Conservation (phyloP, 2,888 invertebrate species). For the Arrhopalites spinosus region DNA sequence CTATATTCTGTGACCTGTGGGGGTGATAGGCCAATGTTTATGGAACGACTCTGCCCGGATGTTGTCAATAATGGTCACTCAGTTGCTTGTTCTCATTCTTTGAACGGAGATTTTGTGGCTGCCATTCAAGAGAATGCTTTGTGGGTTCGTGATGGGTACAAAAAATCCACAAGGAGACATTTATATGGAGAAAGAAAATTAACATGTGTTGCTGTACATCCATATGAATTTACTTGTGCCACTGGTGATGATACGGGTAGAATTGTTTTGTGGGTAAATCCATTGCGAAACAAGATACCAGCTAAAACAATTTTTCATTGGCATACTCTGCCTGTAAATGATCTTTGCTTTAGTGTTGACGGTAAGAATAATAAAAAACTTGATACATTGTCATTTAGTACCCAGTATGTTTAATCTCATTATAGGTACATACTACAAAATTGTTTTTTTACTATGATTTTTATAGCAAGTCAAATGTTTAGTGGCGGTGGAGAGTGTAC, state of each 20-base stretch:
- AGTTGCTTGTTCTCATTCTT: slow-evolving; percentile 36
- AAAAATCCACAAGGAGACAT: slow-evolving; percentile 39
- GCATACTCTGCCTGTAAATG: slow-evolving; percentile 74
- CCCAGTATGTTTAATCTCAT: background rate
- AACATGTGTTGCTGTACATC: slow-evolving; percentile 72
- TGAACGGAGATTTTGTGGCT: slow-evolving; percentile 43
- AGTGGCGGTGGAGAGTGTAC: slow-evolving; percentile 80
- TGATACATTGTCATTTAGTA: too few species aligned
- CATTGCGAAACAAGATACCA: slow-evolving; percentile 55
- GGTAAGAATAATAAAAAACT: slow-evolving; percentile 58
- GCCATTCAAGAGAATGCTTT: slow-evolving; percentile 48
- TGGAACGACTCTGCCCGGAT: slow-evolving; percentile 42
- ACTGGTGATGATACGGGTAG: slow-evolving; percentile 72
- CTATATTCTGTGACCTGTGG: background rate
- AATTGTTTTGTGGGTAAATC: slow-evolving; percentile 67
- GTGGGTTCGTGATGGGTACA: slow-evolving; percentile 42
- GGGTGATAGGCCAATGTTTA: background rate
- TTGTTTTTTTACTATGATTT: background rate
- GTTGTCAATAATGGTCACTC: slow-evolving; percentile 42
- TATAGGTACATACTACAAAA: background rate
- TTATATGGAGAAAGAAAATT: slow-evolving; percentile 58
- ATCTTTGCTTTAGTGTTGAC: slow-evolving; percentile 68
- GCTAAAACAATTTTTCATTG: slow-evolving; percentile 70
- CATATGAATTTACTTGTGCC: slow-evolving; percentile 68
- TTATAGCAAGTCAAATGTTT: slow-evolving; percentile 69